Conservation (phyloP, 1,140 invertebrate genomes). For the Dinothrombium tinctorium region DNA sequence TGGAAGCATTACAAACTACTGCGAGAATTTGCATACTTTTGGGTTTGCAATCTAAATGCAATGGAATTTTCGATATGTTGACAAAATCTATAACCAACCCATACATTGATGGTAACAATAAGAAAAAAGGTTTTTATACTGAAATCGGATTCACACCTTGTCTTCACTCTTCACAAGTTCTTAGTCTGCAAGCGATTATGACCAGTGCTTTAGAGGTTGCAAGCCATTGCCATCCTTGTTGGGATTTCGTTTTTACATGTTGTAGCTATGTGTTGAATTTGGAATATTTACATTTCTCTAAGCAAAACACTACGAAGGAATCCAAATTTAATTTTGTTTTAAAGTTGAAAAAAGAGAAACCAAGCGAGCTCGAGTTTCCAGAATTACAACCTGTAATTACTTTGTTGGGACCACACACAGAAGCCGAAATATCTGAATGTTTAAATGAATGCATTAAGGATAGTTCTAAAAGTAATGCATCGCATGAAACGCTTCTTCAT, state of each 20-base stretch:
- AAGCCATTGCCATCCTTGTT: constrained; percentile 68
- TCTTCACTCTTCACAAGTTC: constrained; percentile 47
- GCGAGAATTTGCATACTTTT: constrained; percentile 29
- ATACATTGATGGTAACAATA: no score
- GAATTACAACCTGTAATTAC: neutral
- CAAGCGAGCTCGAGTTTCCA: neutral
- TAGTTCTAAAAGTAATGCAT: no score
- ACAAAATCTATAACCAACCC: constrained; percentile 3
- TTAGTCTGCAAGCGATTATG: constrained; percentile 64
- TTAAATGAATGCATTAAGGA: neutral
- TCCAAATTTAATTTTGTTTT: neutral
- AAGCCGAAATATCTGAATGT: neutral
- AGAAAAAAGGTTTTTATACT: neutral
- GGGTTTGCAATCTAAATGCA: constrained; percentile 58
- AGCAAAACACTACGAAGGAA: neutral
- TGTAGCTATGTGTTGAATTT: constrained; percentile 4
- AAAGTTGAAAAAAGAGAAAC: neutral
- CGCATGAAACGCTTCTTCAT: constrained; percentile 34
- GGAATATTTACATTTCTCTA: neutral
- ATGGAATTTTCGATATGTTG: constrained; percentile 48
- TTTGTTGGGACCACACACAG: neutral
- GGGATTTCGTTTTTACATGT: constrained; percentile 59
- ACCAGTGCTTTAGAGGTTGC: constrained; percentile 60
- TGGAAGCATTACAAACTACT: constrained; percentile 60
- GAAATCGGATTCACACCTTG: neutral